These are phyloP conservation scores for Euglossa dilemma DNA, from an alignment of 1,140 invertebrate species.

Conservation along the genomic window DNA sequence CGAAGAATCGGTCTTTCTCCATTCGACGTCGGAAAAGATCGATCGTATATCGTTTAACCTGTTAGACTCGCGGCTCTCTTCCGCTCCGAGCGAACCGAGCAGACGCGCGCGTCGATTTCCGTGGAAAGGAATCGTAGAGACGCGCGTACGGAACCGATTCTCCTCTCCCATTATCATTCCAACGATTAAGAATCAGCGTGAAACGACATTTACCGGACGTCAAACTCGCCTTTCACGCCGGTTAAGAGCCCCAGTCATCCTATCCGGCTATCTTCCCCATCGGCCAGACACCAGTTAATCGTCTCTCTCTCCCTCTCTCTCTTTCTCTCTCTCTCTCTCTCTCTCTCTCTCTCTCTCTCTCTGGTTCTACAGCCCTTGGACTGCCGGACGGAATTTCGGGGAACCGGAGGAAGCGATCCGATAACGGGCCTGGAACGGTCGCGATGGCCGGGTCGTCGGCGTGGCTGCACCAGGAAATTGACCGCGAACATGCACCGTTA, in stretches of 20 bases:
- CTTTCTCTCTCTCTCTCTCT: too few species aligned
- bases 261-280: background rate
- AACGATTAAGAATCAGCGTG: too few species aligned
- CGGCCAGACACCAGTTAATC: conserved; percentile 17
- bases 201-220: background rate
- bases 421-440: background rate
- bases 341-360: background rate
- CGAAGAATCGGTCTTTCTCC: too few species aligned
- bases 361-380: too few species aligned
- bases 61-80: too few species aligned
- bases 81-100: too few species aligned
- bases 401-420: background rate
- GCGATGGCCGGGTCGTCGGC: background rate
- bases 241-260: background rate
- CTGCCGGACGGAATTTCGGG: too few species aligned
- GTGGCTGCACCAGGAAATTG: conserved; percentile 8
- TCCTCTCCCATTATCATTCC: too few species aligned
- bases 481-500: conserved; percentile 22
- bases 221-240: too few species aligned
- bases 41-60: background rate
- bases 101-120: background rate
- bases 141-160: too few species aligned
- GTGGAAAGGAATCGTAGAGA: background rate
- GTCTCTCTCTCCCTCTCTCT: background rate
- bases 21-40: too few species aligned